These are phyloP conservation scores for Callaeas wilsoni DNA, from an alignment of 2,113 vertebrate genomes.

Conservation along the genomic window DNA sequence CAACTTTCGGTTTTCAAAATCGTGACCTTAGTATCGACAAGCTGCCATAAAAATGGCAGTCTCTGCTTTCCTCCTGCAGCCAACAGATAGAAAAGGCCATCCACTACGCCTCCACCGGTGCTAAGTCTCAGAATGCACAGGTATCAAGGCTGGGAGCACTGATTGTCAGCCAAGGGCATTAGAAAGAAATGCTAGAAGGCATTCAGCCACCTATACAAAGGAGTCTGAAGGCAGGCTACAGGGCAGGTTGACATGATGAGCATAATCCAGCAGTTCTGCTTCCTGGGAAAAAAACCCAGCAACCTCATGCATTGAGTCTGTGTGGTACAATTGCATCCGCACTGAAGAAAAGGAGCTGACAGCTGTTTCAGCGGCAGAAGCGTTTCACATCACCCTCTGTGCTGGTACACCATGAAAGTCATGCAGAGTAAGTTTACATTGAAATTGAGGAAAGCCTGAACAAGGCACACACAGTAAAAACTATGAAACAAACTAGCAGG, in stretches of 20 bases:
- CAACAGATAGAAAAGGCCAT: neutral
- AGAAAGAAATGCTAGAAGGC: neutral
- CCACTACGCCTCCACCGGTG: neutral
- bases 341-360: neutral
- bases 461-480: neutral
- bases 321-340: rapidly evolving
- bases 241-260: neutral
- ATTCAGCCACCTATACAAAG: neutral
- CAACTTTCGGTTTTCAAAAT: neutral
- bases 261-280: neutral
- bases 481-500: neutral
- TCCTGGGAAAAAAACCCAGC: neutral
- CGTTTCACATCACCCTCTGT: neutral
- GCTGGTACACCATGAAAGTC: neutral
- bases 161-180: neutral
- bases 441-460: neutral
- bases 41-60: neutral
- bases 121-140: neutral
- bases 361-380: neutral
- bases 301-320: no score
- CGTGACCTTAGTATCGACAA: neutral
- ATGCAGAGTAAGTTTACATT: neutral
- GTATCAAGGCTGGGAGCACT: rapidly evolving
- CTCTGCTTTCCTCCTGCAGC: neutral
- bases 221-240: neutral